Evolutionary conservation across 2,113 vertebrate species (phyloP), one percentile per base, ranked within the genome.

Genomic region (Ciconia maguari): DNA sequence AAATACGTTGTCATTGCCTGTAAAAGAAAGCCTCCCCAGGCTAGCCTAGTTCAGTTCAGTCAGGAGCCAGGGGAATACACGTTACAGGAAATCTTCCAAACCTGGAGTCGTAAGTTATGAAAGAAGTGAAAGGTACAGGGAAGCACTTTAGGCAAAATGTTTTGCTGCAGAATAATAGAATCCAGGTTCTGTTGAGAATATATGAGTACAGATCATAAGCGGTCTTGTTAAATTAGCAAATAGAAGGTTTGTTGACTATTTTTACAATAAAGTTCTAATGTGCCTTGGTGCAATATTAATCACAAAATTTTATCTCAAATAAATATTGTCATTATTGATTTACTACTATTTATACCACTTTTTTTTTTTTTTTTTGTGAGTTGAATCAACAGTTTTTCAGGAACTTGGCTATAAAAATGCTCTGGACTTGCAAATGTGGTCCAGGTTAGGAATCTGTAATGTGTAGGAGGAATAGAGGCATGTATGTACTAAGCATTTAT

Each of bases 51-150:
- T 83, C 55, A 62, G 36, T 44, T 68, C 10, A 34, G 26, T 62
- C 34, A 66, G 36, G 68, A 90, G 34, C 8, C 25, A 69, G 38
- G 15, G 57, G 44, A 61, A 57, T 30, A 25, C 0, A 0, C 0
- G 0, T 60, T 41, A 9, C 13, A 72, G 74, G 54, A 72, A 85
- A 83, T 55, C 41, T 87, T 81, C 65, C 55, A 48, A 83, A 87
- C 19, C 22, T 58, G 46, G 27, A 68, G 42, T 66, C 5, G 0
- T 54, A 41, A 76, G 10, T 61, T 77, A 36, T 48, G 26, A 75
- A 95, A 58, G 51, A 79, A 87, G 9, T 66, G 27, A 62, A 83
- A 66, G 55, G 8, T 44, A 57, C 6, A 46, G n/a, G 17, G 29
- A 44, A 34, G 7, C 4, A n/a, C 21, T 79, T 36, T 5, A 64